Base-by-base conservation (phyloP, 1,140 invertebrate genomes). In the Neocloeon triangulifer region DNA sequence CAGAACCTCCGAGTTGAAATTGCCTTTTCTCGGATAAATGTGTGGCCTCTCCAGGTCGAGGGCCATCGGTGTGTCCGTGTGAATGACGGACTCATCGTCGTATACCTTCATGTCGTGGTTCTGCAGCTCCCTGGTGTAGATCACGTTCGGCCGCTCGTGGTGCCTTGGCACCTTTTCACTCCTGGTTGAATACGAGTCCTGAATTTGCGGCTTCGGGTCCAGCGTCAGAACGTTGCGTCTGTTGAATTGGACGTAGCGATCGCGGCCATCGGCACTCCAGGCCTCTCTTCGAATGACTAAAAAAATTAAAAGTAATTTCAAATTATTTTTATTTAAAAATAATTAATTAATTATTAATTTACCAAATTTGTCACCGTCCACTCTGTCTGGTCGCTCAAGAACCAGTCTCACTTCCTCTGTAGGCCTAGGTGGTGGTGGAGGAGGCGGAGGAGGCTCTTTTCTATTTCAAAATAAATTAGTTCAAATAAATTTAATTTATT, bases 201-300 rank as follows among this genome's bases (percentile, higher is more conserved):
- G 26, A n/a, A n/a, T n/a, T n/a, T 9, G 21, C 30, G 16, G 25
- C 30, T 16, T 36, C 36, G 20, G 28, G 25, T 18, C 33, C 25
- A 25, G n/a, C n/a, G n/a, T n/a, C 32, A 33, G 22, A 32, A 53
- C 56, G 37, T 68, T 69, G 43, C 66, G 57, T 37, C 67, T 64
- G 48, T 72, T 73, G 43, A 76, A 75, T 44, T 73, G 68, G 71
- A 72, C 75, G 36, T 71, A 65, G 34, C 62, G 58, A 39, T 64
- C 66, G 31, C 69, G 61, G 33, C 52, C 51, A 48, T 75, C 71
- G 19, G 69, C 72, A 43, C 73, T 76, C 74, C 74, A 78, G n/a
- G 74, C 73, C 54, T 77, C 70, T 42, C 70, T 65, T 47, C 64
- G 61, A 6, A 19, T 32, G 33, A 73, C 46, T 71, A 68, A 22